Base-by-base conservation (phyloP, 2,888 invertebrate species). In the Creontiades dilutus region DNA sequence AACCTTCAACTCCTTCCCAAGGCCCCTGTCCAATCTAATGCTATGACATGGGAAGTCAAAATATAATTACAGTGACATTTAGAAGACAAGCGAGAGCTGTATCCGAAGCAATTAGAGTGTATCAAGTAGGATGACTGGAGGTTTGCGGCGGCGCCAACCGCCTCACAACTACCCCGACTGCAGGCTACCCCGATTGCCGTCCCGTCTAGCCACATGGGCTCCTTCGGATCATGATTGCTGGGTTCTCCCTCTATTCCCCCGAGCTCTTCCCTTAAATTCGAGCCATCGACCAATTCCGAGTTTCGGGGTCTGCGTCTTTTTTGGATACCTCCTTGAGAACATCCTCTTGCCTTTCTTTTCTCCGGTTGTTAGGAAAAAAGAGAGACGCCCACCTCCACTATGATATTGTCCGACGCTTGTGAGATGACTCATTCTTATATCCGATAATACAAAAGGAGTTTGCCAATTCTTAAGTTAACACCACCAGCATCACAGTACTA, bases 41-140 rank as follows among this genome's bases (percentile, higher is more conserved):
- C 47, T 86, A 76, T 76, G 86, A 86, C 75, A 86, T 23, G 88
- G 48, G 55, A 78, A 88, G 88, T 88, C 88, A 88, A 88, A 88
- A 88, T 88, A 88, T 88, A 88, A 88, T 88, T 78, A 88, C 88
- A 78, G 76, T 88, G 88, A 88, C 88, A 88, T 88, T 88, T 88
- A 88, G 76, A 55, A 88, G 88, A 80, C 86, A 76, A 48, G 55
- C 46, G 52, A 55, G 80, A 52, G 52, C 52, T 55, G 88, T 88
- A 86, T 86, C 85, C 61, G 57, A 61, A 88, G 88, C 88, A 88
- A 88, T 88, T 88, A 55, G 78, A 88, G 88, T 88, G 88, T 88
- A 88, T 88, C 88, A 88, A 88, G 78, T 88, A 76, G 88, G 52
- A 88, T 88, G 88, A 88, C 88, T 88, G 76, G 88, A 23, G 88